Evolutionary conservation across 2,113 vertebrate genomes (phyloP).

Genomic region (Lichenostomus cassidix): DNA sequence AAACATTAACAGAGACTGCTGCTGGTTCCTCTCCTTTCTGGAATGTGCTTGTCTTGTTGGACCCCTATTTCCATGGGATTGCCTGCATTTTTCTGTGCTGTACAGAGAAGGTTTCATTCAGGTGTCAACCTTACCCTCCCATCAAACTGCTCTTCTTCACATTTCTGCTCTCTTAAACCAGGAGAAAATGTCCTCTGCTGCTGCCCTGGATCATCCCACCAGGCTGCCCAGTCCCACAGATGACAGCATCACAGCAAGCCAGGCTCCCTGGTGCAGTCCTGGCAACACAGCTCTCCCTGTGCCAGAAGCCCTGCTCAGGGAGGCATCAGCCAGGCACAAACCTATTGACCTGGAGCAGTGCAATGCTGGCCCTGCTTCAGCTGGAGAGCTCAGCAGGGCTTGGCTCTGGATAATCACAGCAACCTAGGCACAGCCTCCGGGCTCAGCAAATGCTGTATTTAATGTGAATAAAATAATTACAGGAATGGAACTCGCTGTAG

Average conservation of each 20-base stretch:
- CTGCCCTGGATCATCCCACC: neutral
- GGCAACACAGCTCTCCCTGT: neutral
- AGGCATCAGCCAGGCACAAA: neutral
- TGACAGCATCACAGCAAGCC: neutral
- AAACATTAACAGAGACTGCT: neutral
- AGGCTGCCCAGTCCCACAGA: neutral
- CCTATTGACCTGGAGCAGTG: rapidly evolving
- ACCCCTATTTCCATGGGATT: neutral
- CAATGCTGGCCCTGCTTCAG: neutral
- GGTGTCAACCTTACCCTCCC: neutral
- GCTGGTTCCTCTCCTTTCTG: neutral
- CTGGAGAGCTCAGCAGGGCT: neutral
- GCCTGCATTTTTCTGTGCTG: neutral
- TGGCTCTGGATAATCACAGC: neutral
- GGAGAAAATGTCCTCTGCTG: neutral
- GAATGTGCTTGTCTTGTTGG: neutral
- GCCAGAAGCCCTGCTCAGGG: neutral
- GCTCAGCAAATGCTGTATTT: neutral
- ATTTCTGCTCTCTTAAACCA: neutral
- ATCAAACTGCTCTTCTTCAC: neutral
- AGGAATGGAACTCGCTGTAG: neutral
- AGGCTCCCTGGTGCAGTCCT: neutral
- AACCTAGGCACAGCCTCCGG: neutral
- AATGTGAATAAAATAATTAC: neutral
- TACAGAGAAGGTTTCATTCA: neutral